Base-by-base conservation (phyloP, 2,888 invertebrate genomes). In the Neoaliturus tenellus region DNA sequence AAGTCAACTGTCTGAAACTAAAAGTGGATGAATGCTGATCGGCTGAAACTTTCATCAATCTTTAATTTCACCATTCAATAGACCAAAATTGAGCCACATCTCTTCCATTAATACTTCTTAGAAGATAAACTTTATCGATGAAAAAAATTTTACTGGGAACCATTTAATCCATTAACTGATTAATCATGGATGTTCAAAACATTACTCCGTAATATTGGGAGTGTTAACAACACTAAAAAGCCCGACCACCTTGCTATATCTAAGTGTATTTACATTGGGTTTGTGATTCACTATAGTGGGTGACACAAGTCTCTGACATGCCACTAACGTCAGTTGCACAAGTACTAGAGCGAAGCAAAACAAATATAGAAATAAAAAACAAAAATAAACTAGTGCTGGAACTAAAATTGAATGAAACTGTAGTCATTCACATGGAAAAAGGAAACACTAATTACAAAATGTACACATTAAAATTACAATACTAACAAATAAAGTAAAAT, bases 351-450 rank as follows among this genome's bases (percentile, higher is more conserved):
- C 75, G 23, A 75, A 75, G 75, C 75, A 44, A n/a, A 71, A 71
- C n/a, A n/a, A 25, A 75, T 14, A 23, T 75, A 41, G n/a, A n/a
- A n/a, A n/a, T n/a, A n/a, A n/a, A n/a, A n/a, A n/a, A n/a, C n/a
- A n/a, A n/a, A n/a, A n/a, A n/a, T n/a, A 62, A 75, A 75, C 75
- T 75, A 75, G 75, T 75, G 75, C 75, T 44, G 75, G 48, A 71
- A 75, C 75, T 75, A 28, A 17, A 41, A 75, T 23, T 44, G 12
- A 17, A 71, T 33, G 23, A 67, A 35, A 67, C 35, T 23, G 3
- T 39, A 75, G 28, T 2, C 48, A 75, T 75, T 75, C 41, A 75
- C 69, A 39, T 44, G 17, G 28, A 75, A 44, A 28, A 75, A 75
- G 28, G n/a, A 25, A 75, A 75, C 41, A 75, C 75, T 75, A 44